Evolutionary conservation across 1,140 invertebrate species (phyloP).

Genomic region (Adoxophyes honmai): DNA sequence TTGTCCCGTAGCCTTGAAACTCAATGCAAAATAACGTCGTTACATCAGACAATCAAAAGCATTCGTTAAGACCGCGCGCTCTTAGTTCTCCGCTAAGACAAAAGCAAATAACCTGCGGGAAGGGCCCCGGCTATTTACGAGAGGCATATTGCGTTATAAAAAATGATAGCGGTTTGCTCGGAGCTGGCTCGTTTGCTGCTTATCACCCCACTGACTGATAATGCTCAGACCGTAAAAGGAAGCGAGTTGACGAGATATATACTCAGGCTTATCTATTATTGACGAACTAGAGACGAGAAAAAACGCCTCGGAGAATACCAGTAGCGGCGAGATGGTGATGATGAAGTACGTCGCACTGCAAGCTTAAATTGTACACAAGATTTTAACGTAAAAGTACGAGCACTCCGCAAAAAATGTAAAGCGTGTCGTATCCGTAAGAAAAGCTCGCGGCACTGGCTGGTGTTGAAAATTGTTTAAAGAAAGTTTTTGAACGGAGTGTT

Average conservation of each 20-base stretch:
- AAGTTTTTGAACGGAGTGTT: slow-evolving; percentile 6
- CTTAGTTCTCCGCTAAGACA: slow-evolving; percentile 25
- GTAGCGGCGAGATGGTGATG: no score
- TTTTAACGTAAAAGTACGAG: background rate
- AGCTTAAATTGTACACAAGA: no score
- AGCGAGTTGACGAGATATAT: slow-evolving; percentile 35
- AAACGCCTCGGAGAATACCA: background rate
- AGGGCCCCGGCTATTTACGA: slow-evolving; percentile 39
- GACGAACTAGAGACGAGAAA: slow-evolving; percentile 26
- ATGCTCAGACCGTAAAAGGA: slow-evolving; percentile 34
- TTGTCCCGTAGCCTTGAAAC: background rate
- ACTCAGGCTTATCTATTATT: slow-evolving; percentile 39
- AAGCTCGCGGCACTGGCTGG: background rate
- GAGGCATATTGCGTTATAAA: slow-evolving; percentile 50
- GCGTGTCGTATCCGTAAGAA: background rate
- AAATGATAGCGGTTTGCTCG: slow-evolving; percentile 44
- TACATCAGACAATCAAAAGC: slow-evolving; percentile 20
- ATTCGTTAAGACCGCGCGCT: slow-evolving; percentile 18
- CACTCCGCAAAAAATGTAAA: slow-evolving; percentile 3
- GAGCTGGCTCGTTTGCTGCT: slow-evolving; percentile 39
- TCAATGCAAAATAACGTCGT: background rate
- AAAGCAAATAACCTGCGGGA: slow-evolving; percentile 39
- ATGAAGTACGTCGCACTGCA: no score
- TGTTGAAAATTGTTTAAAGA: slow-evolving; percentile 1
- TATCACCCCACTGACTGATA: slow-evolving; percentile 36